Evolutionary conservation across 2,888 invertebrate genomes (phyloP).

Genomic region (Agrilus biguttatus): DNA sequence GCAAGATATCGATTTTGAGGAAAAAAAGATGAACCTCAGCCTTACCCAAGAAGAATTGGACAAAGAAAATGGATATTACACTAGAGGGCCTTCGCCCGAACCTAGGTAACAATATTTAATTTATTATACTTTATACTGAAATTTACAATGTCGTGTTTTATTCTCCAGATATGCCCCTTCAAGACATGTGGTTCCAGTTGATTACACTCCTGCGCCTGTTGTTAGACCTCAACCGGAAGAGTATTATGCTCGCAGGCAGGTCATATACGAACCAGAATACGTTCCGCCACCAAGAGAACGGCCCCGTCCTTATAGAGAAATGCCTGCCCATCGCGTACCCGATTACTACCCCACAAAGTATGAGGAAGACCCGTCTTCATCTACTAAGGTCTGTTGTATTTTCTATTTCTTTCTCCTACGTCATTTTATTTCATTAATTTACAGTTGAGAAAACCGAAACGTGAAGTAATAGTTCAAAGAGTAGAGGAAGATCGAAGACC

Average conservation of each 20-base stretch:
- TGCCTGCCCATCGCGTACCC: constrained; percentile 40
- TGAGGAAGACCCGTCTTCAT: constrained; percentile 32
- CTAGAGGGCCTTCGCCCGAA: constrained; percentile 27
- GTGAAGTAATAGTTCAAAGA: constrained; percentile 66
- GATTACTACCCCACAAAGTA: constrained; percentile 32
- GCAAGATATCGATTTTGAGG: constrained; percentile 89
- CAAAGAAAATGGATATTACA: constrained; percentile 48
- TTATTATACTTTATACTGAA: neutral
- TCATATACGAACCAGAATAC: constrained; percentile 28
- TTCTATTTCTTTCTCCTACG: neutral
- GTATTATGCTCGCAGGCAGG: constrained; percentile 25
- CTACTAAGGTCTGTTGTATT: neutral
- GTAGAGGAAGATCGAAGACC: constrained; percentile 30
- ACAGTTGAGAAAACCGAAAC: constrained; percentile 39
- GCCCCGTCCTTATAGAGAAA: constrained; percentile 32
- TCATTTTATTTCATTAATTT: neutral
- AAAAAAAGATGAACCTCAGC: constrained; percentile 85
- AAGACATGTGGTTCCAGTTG: constrained; percentile 22
- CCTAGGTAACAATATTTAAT: constrained; percentile 18
- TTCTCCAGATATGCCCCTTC: constrained; percentile 17
- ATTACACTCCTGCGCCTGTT: constrained; percentile 17
- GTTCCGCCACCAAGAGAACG: constrained; percentile 26
- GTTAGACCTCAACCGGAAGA: constrained; percentile 19
- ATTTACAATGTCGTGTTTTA: neutral
- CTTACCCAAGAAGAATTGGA: constrained; percentile 63